These are phyloP conservation scores for Scaptomyza reducta DNA, from an alignment of 2,888 invertebrate genomes.

Conservation along the genomic window DNA sequence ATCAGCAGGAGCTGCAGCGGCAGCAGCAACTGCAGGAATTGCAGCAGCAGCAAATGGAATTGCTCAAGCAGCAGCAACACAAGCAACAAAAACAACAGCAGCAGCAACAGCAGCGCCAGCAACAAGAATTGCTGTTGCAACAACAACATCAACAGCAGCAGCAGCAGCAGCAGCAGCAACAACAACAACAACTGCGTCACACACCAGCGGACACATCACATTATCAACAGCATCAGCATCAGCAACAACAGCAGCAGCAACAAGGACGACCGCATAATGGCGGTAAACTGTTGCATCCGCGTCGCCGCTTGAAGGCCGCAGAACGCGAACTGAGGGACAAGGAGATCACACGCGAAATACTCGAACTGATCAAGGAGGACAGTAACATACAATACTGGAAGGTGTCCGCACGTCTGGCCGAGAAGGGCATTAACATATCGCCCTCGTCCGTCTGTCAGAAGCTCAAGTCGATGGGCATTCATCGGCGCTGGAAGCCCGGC, in stretches of 20 bases:
- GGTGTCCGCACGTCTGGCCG: slow-evolving; percentile 83
- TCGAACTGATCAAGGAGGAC: slow-evolving; percentile 83
- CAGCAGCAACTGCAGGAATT: slow-evolving; percentile 46
- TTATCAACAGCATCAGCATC: slow-evolving; percentile 48
- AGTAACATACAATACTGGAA: slow-evolving; percentile 84
- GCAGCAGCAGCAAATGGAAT: slow-evolving; percentile 46
- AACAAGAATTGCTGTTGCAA: slow-evolving; percentile 42
- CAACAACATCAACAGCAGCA: slow-evolving; percentile 38
- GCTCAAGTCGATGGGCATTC: slow-evolving; percentile 83
- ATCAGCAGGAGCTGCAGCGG: slow-evolving; percentile 44
- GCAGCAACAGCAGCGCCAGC: slow-evolving; percentile 50
- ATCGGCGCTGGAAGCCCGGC: slow-evolving; percentile 83
- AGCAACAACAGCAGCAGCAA: slow-evolving; percentile 46
- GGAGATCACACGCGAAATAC: slow-evolving; percentile 83
- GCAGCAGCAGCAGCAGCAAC: slow-evolving; percentile 45
- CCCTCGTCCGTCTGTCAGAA: slow-evolving; percentile 84
- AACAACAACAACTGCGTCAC: slow-evolving; percentile 42
- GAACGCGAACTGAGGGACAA: slow-evolving; percentile 82
- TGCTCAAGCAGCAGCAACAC: slow-evolving; percentile 51
- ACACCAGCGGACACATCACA: slow-evolving; percentile 59
- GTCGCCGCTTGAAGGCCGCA: slow-evolving; percentile 82
- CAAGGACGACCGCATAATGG: slow-evolving; percentile 32
- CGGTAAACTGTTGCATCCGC: slow-evolving; percentile 67
- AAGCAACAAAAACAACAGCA: slow-evolving; percentile 44
- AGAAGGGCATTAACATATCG: slow-evolving; percentile 83